Percentiles rank a stretch among this genome's conserved stretches.
Evolutionary conservation across 1,140 invertebrate species (phyloP).

Genomic region (Myzus persicae): DNA sequence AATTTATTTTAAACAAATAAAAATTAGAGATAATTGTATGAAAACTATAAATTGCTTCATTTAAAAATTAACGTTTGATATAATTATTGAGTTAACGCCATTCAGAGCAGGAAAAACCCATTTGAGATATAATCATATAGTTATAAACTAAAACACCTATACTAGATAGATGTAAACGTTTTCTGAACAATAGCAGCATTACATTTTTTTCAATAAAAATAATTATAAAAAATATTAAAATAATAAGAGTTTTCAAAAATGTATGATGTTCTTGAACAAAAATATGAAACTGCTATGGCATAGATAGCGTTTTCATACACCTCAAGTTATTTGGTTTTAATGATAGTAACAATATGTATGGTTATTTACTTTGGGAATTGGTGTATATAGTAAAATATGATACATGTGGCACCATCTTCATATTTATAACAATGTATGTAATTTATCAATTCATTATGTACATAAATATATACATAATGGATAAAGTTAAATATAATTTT

Average conservation of each 20-base stretch:
- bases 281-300: background rate
- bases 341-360: background rate
- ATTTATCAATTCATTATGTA: background rate
- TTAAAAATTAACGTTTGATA: too few relatives aligned
- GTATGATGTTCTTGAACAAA: background rate
- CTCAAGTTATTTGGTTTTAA: background rate
- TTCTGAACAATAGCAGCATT: background rate
- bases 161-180: background rate
- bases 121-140: background rate
- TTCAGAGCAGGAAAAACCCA: background rate
- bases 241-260: background rate
- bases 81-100: background rate
- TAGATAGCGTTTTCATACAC: background rate
- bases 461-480: background rate
- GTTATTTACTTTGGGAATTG: background rate
- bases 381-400: background rate
- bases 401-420: background rate
- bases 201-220: background rate
- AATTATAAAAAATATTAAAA: background rate
- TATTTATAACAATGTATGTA: background rate
- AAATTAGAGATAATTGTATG: background rate
- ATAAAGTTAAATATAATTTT: conserved; percentile 4
- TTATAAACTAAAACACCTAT: background rate
- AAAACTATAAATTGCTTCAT: background rate
- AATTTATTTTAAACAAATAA: background rate